Evolutionary conservation across 2,113 vertebrate genomes (phyloP), one percentile per base, ranked within the genome.

Genomic region (Entelurus aequoreus): DNA sequence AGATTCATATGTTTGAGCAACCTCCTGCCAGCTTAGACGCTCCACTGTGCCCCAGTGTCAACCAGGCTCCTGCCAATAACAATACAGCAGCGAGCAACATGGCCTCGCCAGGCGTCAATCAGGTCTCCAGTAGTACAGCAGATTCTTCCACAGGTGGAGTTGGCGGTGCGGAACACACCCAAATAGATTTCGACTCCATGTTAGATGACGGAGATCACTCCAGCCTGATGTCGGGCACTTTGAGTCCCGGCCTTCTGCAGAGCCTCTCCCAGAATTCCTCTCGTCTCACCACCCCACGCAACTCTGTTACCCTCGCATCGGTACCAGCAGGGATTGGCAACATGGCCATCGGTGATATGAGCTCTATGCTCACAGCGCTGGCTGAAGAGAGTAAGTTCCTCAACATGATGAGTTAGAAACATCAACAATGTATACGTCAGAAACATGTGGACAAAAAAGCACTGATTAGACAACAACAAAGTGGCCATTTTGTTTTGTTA

Each of bases 341-440:
- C 88, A 99, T 99, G 97, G 97, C 97, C 21, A 98, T 99, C 0
- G 97, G 97, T 11, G 96, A 99, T 75, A 99, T 99, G 97, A 99
- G 90, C 89, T 99, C 96, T 55, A 96, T 99, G 97, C 92, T 99
- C 59, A 97, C 94, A 48, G 96, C 96, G 5, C 86, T 99, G 86
- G 96, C 95, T 0, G 96, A 99, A 81, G 97, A 99, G 85, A 99
- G 88, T 90, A 98, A 95, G 88, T 96, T 99, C 83, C 91, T 99
- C 63, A 99, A 96, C 76, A 89, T 99, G 93, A 97, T 98, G 84
- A 94, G 93, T 73, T 98, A 92, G 94, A 42, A 63, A 54, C 64
- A 53, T 63, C 50, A 69, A 74, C 49, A 51, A 71, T 51, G 56
- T 72, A 60, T 71, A 78, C 60, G 74, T 82, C 84, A 84, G 78